Conservation (phyloP, 2,888 invertebrate genomes). For the Rambutsinella grinnellia region DNA sequence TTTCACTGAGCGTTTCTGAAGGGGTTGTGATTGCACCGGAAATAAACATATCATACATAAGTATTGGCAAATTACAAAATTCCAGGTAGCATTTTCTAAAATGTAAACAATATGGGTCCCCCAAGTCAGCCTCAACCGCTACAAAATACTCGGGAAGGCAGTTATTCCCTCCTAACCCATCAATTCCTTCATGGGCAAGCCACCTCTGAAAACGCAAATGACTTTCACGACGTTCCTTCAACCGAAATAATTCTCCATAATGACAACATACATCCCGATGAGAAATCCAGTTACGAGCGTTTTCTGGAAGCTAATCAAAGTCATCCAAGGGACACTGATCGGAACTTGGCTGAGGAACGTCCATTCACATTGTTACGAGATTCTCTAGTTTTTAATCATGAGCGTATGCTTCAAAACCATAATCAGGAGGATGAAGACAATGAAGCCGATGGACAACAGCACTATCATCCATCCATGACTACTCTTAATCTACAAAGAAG, state of each 20-base stretch:
- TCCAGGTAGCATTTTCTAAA: no score
- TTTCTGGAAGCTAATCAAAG: slow-evolving; percentile 19
- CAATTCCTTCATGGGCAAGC: background rate
- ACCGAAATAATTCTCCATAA: no score
- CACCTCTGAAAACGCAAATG: background rate
- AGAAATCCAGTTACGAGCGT: slow-evolving; percentile 19
- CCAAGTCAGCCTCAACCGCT: background rate
- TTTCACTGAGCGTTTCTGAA: no score
- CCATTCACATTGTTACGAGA: slow-evolving; percentile 21
- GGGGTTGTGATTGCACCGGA: no score
- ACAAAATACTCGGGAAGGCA: background rate
- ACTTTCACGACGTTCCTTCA: no score
- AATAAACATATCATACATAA: no score
- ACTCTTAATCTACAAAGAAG: background rate
- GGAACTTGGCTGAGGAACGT: no score
- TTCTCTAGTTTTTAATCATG: slow-evolving; percentile 33
- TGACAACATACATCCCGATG: background rate
- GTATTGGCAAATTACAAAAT: no score
- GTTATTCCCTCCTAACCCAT: no score
- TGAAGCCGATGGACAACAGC: background rate
- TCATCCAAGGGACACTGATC: background rate
- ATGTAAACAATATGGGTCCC: no score
- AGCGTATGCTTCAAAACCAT: slow-evolving; percentile 11
- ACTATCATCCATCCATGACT: slow-evolving; percentile 10
- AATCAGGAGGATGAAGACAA: background rate